Conservation (phyloP, 2,888 invertebrate species). For the Macaria notata region DNA sequence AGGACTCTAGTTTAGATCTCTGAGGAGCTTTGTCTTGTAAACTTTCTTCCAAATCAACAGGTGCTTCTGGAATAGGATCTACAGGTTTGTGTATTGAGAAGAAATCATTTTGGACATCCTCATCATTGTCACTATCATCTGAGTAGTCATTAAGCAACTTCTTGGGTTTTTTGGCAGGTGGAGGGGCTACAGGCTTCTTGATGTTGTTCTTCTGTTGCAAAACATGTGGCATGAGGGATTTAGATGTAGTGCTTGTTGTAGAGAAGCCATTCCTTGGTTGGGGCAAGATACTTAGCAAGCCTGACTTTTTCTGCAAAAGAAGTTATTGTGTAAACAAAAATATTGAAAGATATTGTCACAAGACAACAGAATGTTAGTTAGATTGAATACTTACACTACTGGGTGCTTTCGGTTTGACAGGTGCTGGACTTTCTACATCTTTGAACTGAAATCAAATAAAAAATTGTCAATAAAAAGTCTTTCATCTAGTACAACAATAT, state of each 20-base stretch:
- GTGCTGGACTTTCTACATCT: conserved; percentile 77
- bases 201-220: conserved; percentile 61
- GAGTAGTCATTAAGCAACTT: conserved; percentile 56
- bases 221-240: conserved; percentile 66
- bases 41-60: conserved; percentile 53
- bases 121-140: conserved; percentile 76
- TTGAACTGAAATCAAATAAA: conserved; percentile 76
- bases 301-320: conserved; percentile 81
- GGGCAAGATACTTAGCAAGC: conserved; percentile 86
- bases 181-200: conserved; percentile 48
- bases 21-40: conserved; percentile 31
- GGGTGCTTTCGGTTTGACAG: conserved; percentile 68
- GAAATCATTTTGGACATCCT: conserved; percentile 74
- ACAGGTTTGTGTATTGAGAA: conserved; percentile 78
- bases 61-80: conserved; percentile 60
- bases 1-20: conserved; percentile 58
- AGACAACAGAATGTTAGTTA: background rate
- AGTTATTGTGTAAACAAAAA: conserved; percentile 25
- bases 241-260: conserved; percentile 48
- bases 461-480: background rate
- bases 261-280: conserved; percentile 81
- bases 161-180: conserved; percentile 49
- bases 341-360: background rate
- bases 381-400: conserved; percentile 66
- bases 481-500: too few species aligned